Evolutionary conservation across 2,797 vertebrate genomes (phyloP).

Genomic region (Falco rusticolus): DNA sequence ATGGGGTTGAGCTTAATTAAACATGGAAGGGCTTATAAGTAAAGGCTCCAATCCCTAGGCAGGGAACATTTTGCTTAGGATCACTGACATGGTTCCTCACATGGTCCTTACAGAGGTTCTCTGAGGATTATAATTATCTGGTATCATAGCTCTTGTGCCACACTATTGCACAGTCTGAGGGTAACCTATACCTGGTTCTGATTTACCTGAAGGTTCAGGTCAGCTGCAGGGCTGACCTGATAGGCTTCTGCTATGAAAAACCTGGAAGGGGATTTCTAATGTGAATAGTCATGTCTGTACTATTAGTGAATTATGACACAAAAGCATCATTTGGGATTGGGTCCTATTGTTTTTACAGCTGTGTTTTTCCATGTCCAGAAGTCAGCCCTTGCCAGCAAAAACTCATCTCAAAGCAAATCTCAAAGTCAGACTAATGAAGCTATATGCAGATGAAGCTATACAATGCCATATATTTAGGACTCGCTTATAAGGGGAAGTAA

Average conservation of each 20-base stretch:
- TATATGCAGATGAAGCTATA: neutral
- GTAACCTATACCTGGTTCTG: neutral
- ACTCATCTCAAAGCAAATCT: neutral
- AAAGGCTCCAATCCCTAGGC: neutral
- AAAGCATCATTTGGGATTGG: neutral
- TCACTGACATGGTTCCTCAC: neutral
- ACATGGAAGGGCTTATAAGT: neutral
- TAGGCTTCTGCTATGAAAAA: neutral
- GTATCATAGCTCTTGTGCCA: neutral
- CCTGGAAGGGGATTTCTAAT: neutral
- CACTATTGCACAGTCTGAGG: neutral
- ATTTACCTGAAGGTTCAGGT: neutral
- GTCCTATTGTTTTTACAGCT: neutral
- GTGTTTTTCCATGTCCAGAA: neutral
- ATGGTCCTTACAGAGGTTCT: neutral
- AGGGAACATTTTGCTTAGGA: neutral
- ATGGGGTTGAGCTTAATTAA: neutral
- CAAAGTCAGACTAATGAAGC: neutral
- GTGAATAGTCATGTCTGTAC: neutral
- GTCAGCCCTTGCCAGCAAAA: neutral
- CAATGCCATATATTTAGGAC: neutral
- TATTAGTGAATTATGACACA: neutral
- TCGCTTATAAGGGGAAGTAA: neutral
- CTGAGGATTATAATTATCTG: neutral
- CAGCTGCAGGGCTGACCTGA: neutral